phyloP scores from a whole-genome alignment of 2,797 vertebrate genomes.

The Lagodon rhomboides region DNA sequence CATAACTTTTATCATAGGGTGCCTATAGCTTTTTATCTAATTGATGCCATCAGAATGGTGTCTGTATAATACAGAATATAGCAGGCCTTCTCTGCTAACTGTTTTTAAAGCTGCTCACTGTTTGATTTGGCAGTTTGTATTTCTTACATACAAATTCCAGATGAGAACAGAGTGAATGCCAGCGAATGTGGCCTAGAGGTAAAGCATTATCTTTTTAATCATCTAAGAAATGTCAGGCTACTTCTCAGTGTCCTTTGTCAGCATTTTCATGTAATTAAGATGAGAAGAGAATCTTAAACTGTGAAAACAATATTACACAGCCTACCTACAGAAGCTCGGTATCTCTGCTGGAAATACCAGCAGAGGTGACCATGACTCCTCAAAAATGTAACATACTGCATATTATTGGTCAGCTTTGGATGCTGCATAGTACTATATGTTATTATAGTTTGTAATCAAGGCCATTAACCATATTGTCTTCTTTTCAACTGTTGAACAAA shows the following conservation, averaged over 20 bases:
- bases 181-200: background rate
- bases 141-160: background rate
- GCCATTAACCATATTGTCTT: too few relatives aligned
- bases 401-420: background rate
- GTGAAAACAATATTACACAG: background rate
- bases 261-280: background rate
- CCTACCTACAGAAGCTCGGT: conserved; percentile 3
- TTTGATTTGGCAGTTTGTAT: background rate
- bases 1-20: background rate
- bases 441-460: too few relatives aligned
- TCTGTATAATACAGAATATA: background rate
- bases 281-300: background rate
- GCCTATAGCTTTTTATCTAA: background rate
- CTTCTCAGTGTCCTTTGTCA: background rate
- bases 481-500: too few relatives aligned
- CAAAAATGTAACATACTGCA: background rate
- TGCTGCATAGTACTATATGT: background rate
- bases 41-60: background rate
- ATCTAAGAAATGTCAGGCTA: conserved; percentile 15
- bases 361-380: background rate
- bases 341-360: background rate
- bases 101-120: background rate
- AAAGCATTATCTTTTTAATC: conserved; percentile 19
- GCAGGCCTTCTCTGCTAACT: background rate
- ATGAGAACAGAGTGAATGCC: background rate